Evolutionary conservation across 2,888 invertebrate genomes (phyloP), one percentile per base, ranked within the genome.

Genomic region (Drosophila barbarae): DNA sequence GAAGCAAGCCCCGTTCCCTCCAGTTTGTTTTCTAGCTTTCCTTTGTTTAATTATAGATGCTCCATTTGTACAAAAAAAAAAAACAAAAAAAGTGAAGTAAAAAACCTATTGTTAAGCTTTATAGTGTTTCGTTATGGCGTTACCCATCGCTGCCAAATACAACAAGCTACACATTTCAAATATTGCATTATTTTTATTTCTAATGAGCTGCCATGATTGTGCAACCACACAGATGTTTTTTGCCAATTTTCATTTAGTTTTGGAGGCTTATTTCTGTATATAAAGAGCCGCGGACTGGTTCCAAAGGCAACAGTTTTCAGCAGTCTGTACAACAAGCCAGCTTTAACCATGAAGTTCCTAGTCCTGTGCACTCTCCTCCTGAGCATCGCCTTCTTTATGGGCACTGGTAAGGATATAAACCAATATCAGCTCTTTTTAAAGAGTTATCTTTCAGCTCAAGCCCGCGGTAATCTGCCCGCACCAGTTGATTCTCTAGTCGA

Each of bases 121-220:
- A 47, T 42, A 30, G 47, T 60, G 41, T 67, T 67, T 70, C 52
- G 67, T 68, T 68, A 67, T 53, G 52, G 53, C 39, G 67, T 54
- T 53, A 49, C 67, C 60, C 46, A 61, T 60, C 68, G 68, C 71
- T 71, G 75, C 77, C 80, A 69, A 71, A 71, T 68, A 65, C 63
- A 68, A 51, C 50, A 47, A 34, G 54, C 51, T 35, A 59, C 46
- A 68, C 51, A 69, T 50, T 55, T 60, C 46, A 59, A 59, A 72
- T 74, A 66, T 66, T 61, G 3, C 28, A 5, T n/a, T 44, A 67
- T 49, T 59, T 49, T 59, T 49, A 36, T 56, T 13, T 3, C n/a
- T 60, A 60, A 69, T 67, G 41, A 55, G 53, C 18, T 39, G 12
- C 28, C 8, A 6, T 2, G n/a, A 30, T 21, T 42, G 47, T 38